A percentile compares a stretch with the other conserved stretches of the same genome.
Conservation (phyloP, 1,140 invertebrate species). For the Stenopsyche tienmushanensis region DNA sequence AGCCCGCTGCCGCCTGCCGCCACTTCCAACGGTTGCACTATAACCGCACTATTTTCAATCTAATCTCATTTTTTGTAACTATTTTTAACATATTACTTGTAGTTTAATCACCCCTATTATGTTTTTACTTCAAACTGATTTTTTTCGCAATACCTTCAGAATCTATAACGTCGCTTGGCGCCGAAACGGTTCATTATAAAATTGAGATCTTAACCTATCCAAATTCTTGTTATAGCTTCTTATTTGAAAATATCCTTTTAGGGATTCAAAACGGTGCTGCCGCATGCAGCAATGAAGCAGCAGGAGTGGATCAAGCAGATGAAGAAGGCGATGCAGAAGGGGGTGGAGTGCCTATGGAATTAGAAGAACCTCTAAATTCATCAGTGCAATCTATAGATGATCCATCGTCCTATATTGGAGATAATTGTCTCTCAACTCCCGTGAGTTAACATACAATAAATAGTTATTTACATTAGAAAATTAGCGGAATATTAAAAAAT, state of each 20-base stretch:
- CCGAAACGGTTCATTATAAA: neutral
- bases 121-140: neutral
- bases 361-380: constrained; percentile 50
- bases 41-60: constrained; percentile 28
- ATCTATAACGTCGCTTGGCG: neutral
- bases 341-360: constrained; percentile 50
- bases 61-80: neutral
- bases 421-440: constrained; percentile 55
- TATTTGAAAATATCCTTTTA: neutral
- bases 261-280: constrained; percentile 3
- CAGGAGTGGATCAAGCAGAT: constrained; percentile 6
- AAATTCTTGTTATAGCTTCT: neutral
- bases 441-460: constrained; percentile 44
- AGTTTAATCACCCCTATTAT: neutral
- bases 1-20: constrained; percentile 47
- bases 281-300: constrained; percentile 2
- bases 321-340: constrained; percentile 42
- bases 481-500: no score
- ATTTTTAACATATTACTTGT: neutral
- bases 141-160: neutral
- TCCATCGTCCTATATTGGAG: constrained; percentile 54
- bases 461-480: no score
- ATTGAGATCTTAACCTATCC: neutral
- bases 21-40: constrained; percentile 48
- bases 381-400: constrained; percentile 43